phyloP scores from a whole-genome alignment of 2,888 invertebrate genomes.

The Cryptocephalus moraei region DNA sequence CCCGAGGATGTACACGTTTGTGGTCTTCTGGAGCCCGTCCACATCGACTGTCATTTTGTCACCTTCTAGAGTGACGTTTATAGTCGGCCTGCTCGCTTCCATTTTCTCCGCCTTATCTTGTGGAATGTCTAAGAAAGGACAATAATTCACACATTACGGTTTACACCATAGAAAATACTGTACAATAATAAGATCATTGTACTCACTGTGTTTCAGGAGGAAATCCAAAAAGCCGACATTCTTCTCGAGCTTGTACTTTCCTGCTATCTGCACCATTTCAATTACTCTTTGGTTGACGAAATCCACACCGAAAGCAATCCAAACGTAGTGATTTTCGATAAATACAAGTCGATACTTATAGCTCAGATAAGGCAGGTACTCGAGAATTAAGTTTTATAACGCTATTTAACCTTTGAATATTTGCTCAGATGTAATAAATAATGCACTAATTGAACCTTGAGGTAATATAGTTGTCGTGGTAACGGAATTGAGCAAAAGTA shows the following conservation, averaged over 20 bases:
- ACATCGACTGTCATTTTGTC: not conserved
- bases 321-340: too few species aligned
- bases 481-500: too few species aligned
- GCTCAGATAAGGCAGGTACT: too few species aligned
- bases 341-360: too few species aligned
- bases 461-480: too few species aligned
- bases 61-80: not conserved
- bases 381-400: too few species aligned
- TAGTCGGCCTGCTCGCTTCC: not conserved
- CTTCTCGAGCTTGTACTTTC: slow-evolving; percentile 1
- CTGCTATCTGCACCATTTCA: not conserved
- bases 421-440: too few species aligned
- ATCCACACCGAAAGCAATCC: too few species aligned
- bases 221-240: not conserved
- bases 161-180: not conserved
- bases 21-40: not conserved
- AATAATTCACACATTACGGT: not conserved
- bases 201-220: not conserved
- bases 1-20: not conserved
- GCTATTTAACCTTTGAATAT: too few species aligned
- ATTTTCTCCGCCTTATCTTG: not conserved
- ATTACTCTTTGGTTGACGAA: too few species aligned
- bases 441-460: too few species aligned
- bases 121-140: not conserved
- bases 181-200: not conserved